Evolutionary conservation across 2,888 invertebrate species (phyloP), one percentile per base, ranked within the genome.

Genomic region (Philopedon plagiatum): DNA sequence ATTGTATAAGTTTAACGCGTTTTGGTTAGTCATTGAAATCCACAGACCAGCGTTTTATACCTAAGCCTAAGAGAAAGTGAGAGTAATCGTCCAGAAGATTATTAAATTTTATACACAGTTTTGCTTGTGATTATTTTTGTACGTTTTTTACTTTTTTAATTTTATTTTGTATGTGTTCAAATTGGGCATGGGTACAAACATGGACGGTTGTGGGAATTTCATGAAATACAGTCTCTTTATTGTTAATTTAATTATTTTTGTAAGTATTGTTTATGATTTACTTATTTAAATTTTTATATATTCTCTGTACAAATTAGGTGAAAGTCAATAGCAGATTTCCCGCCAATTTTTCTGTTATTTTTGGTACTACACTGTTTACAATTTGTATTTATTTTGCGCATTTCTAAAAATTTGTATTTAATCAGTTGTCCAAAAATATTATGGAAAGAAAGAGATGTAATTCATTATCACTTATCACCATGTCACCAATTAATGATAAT

Each of bases 161-260:
- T 26, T 46, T 9, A 18, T 19, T 29, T 66, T 66, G 29, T 61
- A 65, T 71, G 66, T 65, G 44, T 11, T 29, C 37, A 85, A 80
- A 61, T 92, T 93, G 92, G 93, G 92, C 64, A 91, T 92, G 87
- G 92, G 93, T 77, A 91, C 92, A 76, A 92, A 93, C 82, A 94
- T 95, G 92, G 94, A 95, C 86, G 93, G 94, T 84, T 96, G 95
- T 84, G 95, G 96, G 76, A 91, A 93, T 81, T 94, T 92, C 82
- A 93, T 96, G 88, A 96, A 96, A 86, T 92, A 93, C 86, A 91
- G 93, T 78, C 88, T 97, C 81, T 95, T 96, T 84, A 88, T 92
- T 75, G 89, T 93, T 73, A 97, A 97, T 85, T 89, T 95, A 71
- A 84, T 96, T 19, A 95, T 95, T 81, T 93, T 95, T 84, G 96